These are phyloP conservation scores for Phthorimaea operculella DNA, from an alignment of 1,140 invertebrate genomes.

Conservation along the genomic window DNA sequence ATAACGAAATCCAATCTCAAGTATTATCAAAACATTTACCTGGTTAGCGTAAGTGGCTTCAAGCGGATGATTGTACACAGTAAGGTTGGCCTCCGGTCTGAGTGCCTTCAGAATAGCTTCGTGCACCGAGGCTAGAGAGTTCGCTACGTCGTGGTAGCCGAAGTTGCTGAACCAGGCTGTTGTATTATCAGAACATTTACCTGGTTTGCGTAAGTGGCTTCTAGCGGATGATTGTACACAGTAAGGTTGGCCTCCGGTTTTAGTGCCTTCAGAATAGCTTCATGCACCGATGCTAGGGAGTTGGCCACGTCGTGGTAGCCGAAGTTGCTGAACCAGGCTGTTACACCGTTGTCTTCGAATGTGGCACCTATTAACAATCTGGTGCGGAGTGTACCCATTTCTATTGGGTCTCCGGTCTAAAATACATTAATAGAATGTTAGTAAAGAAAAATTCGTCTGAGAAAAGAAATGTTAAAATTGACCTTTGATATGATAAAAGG, in stretches of 20 bases:
- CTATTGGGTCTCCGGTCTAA: conserved; percentile 28
- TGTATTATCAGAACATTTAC: conserved; percentile 29
- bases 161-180: conserved; percentile 60
- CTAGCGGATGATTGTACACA: conserved; percentile 48
- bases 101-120: conserved; percentile 36
- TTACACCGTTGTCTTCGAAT: conserved; percentile 34
- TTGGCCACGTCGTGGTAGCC: conserved; percentile 52
- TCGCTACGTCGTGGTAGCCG: conserved; percentile 52
- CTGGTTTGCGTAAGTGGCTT: conserved; percentile 44
- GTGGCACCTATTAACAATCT: conserved; percentile 44
- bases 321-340: conserved; percentile 59
- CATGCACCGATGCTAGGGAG: conserved; percentile 40
- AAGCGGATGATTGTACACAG: conserved; percentile 48
- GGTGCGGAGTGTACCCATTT: conserved; percentile 31
- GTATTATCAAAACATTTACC: conserved; percentile 18
- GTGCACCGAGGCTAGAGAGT: conserved; percentile 41
- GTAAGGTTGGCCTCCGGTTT: conserved; percentile 29
- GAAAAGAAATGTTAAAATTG: no score
- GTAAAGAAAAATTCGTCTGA: no score
- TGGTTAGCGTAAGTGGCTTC: conserved; percentile 45
- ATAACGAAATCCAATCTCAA: no score
- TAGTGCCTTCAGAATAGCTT: conserved; percentile 35
- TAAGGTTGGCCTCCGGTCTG: conserved; percentile 28
- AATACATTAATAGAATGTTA: not conserved
- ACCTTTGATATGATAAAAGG: no score